phyloP scores from a whole-genome alignment of 2,888 invertebrate genomes.

The Meandrusa payeni region DNA sequence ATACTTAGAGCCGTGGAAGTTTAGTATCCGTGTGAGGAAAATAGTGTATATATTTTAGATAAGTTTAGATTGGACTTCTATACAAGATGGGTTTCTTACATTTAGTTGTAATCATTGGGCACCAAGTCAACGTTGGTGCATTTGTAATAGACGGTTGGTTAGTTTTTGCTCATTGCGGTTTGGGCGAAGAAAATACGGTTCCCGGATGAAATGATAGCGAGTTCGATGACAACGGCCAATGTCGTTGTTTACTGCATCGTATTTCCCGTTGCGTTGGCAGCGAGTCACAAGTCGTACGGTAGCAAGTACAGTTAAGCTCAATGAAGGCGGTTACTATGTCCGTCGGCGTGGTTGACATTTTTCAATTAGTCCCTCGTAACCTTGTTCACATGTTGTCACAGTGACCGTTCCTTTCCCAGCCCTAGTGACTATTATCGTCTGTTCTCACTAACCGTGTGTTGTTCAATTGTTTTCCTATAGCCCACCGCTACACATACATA shows the following conservation, averaged over 20 bases:
- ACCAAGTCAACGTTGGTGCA: slow-evolving; percentile 32
- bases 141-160: slow-evolving; percentile 36
- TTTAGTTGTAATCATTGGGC: slow-evolving; percentile 30
- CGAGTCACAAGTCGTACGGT: slow-evolving; percentile 57
- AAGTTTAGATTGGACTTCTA: too few relatives aligned
- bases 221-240: slow-evolving; percentile 42
- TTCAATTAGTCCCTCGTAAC: slow-evolving; percentile 67
- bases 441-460: background rate
- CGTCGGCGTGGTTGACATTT: slow-evolving; percentile 44
- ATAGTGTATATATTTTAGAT: too few relatives aligned
- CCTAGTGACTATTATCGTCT: slow-evolving; percentile 43
- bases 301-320: slow-evolving; percentile 67
- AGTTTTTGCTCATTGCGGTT: slow-evolving; percentile 49
- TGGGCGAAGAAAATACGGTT: slow-evolving; percentile 45
- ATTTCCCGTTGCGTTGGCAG: slow-evolving; percentile 65
- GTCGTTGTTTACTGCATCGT: slow-evolving; percentile 37
- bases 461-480: too few relatives aligned
- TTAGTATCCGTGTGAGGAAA: too few relatives aligned
- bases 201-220: slow-evolving; percentile 55
- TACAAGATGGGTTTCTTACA: too few relatives aligned
- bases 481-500: too few relatives aligned
- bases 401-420: slow-evolving; percentile 40
- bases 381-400: slow-evolving; percentile 64
- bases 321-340: slow-evolving; percentile 61
- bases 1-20: too few relatives aligned